Conservation (phyloP, 2,888 invertebrate genomes). For the Dastarcus helophoroides region DNA sequence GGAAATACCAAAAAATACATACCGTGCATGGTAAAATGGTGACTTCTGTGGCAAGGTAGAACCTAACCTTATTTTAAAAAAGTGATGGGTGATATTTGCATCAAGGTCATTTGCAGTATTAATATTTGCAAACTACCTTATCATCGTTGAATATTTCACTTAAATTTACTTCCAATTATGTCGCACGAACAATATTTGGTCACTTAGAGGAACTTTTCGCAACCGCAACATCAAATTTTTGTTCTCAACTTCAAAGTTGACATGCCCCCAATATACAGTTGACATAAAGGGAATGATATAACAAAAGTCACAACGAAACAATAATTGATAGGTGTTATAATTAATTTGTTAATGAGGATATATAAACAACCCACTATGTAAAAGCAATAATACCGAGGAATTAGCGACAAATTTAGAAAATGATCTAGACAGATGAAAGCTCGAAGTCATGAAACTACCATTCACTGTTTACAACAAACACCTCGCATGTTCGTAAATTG, state of each 20-base stretch:
- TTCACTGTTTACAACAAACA: constrained; percentile 13
- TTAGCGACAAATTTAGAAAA: constrained; percentile 24
- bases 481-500: background rate
- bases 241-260: constrained; percentile 3
- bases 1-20: no score
- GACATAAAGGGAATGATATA: constrained; percentile 15
- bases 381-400: constrained; percentile 15
- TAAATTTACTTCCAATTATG: background rate
- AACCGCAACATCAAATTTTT: constrained; percentile 6
- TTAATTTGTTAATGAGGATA: background rate
- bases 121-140: constrained; percentile 10
- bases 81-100: constrained; percentile 37
- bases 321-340: constrained; percentile 3
- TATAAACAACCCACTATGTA: constrained; percentile 12
- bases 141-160: constrained; percentile 3
- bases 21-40: constrained; percentile 35
- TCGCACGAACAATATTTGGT: background rate
- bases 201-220: constrained; percentile 1
- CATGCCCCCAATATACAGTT: constrained; percentile 6
- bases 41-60: constrained; percentile 28
- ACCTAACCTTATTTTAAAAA: constrained; percentile 37
- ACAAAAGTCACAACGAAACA: constrained; percentile 13
- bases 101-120: constrained; percentile 33
- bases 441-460: constrained; percentile 12
- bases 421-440: constrained; percentile 14